Base-by-base conservation (phyloP, 2,888 invertebrate genomes). In the Hirtodrosophila duncani region DNA sequence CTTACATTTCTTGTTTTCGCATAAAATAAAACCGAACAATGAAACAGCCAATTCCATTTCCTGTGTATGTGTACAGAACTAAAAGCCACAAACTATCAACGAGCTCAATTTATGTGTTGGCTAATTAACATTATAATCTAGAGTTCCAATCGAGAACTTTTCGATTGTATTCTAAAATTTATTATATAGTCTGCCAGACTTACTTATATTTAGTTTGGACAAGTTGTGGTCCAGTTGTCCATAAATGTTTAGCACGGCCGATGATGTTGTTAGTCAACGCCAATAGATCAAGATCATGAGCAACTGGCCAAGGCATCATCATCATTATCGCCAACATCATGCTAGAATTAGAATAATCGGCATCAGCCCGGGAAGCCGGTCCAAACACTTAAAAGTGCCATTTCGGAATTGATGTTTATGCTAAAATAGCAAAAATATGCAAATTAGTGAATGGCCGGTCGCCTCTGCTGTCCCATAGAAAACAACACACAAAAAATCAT, bases 401-500 rank as follows among this genome's bases (percentile, higher is more conserved):
- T 78, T 77, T 77, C 63, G 44, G 62, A 71, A 78, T 78, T 75
- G 68, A 58, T 68, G 71, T 33, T 68, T 68, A 75, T 74, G 75
- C 71, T 64, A 61, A 74, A 71, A 68, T 71, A 61, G 64, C 65
- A 67, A 69, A 71, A 68, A 62, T 77, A 77, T 79, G 79, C 77
- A 82, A 82, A 79, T 79, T 68, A 82, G 79, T 81, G 79, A 79
- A 79, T 82, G 79, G 80, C 81, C 41, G 55, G 53, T 52, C 56
- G 59, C 57, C 74, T 38, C 33, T 29, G 21, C 33, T 29, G 27
- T 26, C 60, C 52, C 55, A 52, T 36, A 63, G 59, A 67, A 75
- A 69, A 74, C 60, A 23, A 49, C 17, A 37, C 48, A 58, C 59
- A 46, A 62, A 67, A 49, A 50, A 63, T 56, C 65, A 63, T 55